A percentile compares a stretch with the other conserved stretches of the same genome.
These are phyloP conservation scores for Syngnathus floridae DNA, from an alignment of 2,113 vertebrate genomes.

Conservation along the genomic window DNA sequence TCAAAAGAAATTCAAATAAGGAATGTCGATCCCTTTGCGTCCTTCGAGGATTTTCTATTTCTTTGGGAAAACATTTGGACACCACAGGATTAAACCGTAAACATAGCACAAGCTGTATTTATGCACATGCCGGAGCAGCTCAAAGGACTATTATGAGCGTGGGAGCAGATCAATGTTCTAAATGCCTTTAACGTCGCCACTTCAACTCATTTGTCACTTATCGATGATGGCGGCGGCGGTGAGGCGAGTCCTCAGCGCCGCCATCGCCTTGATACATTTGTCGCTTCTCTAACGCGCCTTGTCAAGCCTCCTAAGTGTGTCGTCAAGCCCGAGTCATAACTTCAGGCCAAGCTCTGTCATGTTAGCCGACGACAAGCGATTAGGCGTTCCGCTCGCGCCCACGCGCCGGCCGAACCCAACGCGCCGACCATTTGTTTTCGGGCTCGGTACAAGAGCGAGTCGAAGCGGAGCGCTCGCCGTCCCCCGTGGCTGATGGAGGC, in stretches of 20 bases:
- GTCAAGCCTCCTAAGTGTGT: constrained; percentile 53
- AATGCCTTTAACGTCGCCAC: constrained; percentile 74
- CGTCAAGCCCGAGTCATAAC: constrained; percentile 56
- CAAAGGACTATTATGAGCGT: constrained; percentile 88
- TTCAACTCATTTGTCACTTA: constrained; percentile 86
- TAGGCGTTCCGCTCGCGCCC: constrained; percentile 22
- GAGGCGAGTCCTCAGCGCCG: constrained; percentile 4
- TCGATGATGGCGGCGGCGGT: constrained; percentile 30
- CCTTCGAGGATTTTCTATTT: too few species aligned
- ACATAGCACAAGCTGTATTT: constrained; percentile 16
- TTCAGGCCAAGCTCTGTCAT: constrained; percentile 58
- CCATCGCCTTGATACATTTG: constrained; percentile 13
- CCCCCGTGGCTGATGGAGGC: constrained; percentile 50
- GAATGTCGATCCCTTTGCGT: too few species aligned
- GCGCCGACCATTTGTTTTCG: constrained; percentile 55
- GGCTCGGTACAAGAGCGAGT: constrained; percentile 37
- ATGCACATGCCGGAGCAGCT: constrained; percentile 43
- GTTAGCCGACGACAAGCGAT: constrained; percentile 49
- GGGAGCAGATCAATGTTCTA: constrained; percentile 78
- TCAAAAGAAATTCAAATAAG: too few species aligned
- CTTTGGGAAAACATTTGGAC: neutral
- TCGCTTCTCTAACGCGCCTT: constrained; percentile 40
- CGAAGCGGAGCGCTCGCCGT: constrained; percentile 32
- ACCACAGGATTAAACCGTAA: neutral
- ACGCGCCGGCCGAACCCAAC: constrained; percentile 30